phyloP scores from a whole-genome alignment of 2,113 vertebrate genomes.

The pig (Sus scrofa) region DNA sequence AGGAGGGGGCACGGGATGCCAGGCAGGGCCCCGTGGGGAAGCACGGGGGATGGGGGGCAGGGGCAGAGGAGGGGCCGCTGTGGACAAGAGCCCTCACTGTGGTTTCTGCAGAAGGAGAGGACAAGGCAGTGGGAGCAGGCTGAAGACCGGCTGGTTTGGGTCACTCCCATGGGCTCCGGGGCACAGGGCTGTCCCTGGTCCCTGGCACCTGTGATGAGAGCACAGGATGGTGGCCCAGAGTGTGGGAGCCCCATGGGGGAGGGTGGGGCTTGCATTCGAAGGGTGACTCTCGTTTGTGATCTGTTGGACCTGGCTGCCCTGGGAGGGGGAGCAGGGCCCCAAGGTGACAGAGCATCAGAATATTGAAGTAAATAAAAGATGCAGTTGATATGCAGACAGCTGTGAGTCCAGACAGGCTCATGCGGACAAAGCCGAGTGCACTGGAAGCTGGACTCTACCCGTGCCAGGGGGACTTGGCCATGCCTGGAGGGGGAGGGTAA shows the following conservation, averaged over 20 bases:
- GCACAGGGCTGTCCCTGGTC: neutral
- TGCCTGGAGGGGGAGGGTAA: neutral
- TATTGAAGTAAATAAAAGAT: neutral
- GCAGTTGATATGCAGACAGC: neutral
- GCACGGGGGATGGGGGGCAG: no score
- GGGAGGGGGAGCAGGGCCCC: neutral
- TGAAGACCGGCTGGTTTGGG: no score
- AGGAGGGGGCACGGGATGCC: neutral
- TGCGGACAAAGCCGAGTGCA: fast-evolving
- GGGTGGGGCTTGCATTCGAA: neutral
- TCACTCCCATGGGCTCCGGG: neutral
- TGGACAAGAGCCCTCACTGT: neutral
- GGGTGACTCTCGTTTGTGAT: neutral
- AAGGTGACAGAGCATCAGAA: neutral
- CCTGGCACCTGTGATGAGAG: no score
- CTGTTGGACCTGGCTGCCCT: neutral
- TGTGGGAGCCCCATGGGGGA: neutral
- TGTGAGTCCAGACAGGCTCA: neutral
- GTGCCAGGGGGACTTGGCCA: neutral
- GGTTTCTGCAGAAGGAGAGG: neutral
- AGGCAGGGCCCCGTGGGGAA: fast-evolving
- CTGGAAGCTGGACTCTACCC: no score
- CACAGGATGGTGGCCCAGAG: neutral
- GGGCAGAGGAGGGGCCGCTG: neutral
- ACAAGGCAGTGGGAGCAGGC: neutral